Evolutionary conservation across 2,113 vertebrate species (phyloP).

Genomic region (Oreotragus oreotragus): DNA sequence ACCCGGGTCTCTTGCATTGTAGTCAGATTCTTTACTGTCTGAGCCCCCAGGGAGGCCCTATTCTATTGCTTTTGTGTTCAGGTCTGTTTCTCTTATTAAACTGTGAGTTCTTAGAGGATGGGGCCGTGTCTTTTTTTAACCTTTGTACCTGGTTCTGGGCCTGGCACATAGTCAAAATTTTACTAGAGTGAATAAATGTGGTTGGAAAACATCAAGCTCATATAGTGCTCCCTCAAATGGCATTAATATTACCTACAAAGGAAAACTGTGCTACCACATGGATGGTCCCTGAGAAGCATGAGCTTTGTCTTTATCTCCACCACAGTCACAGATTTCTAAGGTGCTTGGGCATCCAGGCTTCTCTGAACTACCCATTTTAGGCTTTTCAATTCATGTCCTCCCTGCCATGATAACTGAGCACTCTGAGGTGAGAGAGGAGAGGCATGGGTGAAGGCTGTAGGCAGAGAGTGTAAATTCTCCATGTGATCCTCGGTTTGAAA

Average conservation of each 20-base stretch:
- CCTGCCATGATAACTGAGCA: neutral
- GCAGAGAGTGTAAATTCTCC: neutral
- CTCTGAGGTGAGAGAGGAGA: neutral
- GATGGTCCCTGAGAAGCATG: neutral
- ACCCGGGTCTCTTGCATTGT: accelerated
- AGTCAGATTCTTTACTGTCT: neutral
- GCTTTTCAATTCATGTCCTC: neutral
- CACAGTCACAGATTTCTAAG: neutral
- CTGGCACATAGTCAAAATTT: neutral
- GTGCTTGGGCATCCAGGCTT: neutral
- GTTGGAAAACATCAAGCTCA: neutral
- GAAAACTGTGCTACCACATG: neutral
- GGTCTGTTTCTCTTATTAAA: neutral
- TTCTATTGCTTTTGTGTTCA: neutral
- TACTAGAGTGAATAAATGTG: neutral
- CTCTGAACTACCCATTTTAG: neutral
- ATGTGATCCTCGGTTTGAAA: neutral
- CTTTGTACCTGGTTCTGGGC: neutral
- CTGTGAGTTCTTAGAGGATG: neutral
- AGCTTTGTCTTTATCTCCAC: neutral
- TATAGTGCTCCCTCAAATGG: accelerated
- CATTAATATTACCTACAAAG: neutral
- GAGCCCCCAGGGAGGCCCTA: neutral
- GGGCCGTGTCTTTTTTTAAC: neutral
- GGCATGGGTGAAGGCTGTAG: too few relatives aligned